Conservation (phyloP, 2,797 vertebrate species). For the Periophthalmus magnuspinnatus region DNA sequence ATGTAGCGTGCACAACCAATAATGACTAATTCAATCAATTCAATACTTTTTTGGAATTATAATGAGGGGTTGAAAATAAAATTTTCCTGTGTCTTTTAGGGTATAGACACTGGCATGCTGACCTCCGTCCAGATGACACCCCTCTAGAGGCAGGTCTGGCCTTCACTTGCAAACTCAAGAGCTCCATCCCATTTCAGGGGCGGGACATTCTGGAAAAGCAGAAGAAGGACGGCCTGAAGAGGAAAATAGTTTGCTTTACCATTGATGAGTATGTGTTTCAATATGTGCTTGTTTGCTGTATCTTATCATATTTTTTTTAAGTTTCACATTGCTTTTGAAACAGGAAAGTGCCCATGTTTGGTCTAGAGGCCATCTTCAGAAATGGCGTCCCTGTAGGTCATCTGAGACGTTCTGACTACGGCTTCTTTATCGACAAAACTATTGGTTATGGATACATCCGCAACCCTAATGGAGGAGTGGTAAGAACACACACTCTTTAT, state of each 20-base stretch:
- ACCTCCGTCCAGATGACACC: conserved; percentile 89
- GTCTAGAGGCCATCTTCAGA: conserved; percentile 91
- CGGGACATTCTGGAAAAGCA: conserved; percentile 85
- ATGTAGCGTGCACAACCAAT: too few relatives aligned
- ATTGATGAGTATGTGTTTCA: conserved; percentile 84
- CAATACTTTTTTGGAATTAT: too few relatives aligned
- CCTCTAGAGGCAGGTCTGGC: conserved; percentile 90
- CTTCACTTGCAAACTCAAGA: conserved; percentile 94
- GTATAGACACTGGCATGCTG: conserved; percentile 94
- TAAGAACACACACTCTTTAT: conserved; percentile 64
- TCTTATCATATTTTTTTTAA: background rate
- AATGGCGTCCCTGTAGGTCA: conserved; percentile 86
- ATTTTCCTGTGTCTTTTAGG: conserved; percentile 70
- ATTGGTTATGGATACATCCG: conserved; percentile 90
- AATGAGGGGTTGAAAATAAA: too few relatives aligned
- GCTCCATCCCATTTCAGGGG: conserved; percentile 85
- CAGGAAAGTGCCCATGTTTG: conserved; percentile 93
- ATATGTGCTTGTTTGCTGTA: background rate
- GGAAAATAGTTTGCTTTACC: conserved; percentile 90
- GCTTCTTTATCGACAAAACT: conserved; percentile 87
- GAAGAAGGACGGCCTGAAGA: conserved; percentile 80
- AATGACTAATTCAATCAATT: too few relatives aligned
- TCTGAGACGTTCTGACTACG: conserved; percentile 86
- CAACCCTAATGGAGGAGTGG: conserved; percentile 84
- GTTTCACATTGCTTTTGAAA: background rate